Conservation (phyloP, 2,797 vertebrate genomes). For the Perdix hodgsoniae region DNA sequence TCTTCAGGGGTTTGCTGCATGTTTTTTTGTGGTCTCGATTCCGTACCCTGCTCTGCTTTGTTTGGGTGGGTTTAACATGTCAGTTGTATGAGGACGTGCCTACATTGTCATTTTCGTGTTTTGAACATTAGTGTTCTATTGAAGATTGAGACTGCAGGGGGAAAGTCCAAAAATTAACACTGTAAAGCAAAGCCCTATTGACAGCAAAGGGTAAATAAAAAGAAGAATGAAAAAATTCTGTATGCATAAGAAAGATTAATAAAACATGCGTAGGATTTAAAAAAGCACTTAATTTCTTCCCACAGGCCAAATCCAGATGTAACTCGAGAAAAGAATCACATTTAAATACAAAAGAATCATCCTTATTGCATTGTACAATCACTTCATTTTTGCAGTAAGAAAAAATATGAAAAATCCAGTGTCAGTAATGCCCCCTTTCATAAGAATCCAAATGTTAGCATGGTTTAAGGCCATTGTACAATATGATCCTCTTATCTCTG, state of each 20-base stretch:
- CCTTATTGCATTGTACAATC: neutral
- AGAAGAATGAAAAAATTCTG: neutral
- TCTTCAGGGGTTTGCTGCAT: conserved; percentile 27
- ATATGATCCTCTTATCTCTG: neutral
- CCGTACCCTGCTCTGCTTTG: conserved; percentile 52
- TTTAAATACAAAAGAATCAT: neutral
- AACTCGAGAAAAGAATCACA: neutral
- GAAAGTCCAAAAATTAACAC: neutral
- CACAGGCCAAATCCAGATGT: neutral
- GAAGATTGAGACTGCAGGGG: neutral
- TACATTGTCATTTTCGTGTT: conserved; percentile 39
- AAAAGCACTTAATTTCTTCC: neutral
- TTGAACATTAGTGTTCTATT: neutral
- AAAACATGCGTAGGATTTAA: neutral
- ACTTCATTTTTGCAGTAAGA: neutral
- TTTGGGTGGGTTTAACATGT: conserved; percentile 58
- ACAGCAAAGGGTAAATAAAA: neutral
- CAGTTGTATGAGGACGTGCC: conserved; percentile 8
- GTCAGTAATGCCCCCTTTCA: neutral
- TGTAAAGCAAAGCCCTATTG: neutral
- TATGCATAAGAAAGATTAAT: neutral
- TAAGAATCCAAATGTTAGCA: neutral
- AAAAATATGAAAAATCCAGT: neutral
- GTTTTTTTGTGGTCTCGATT: conserved; percentile 66
- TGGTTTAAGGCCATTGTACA: neutral